These are phyloP conservation scores for Cardiocondyla obscurior DNA, from an alignment of 1,140 invertebrate species.

Conservation along the genomic window DNA sequence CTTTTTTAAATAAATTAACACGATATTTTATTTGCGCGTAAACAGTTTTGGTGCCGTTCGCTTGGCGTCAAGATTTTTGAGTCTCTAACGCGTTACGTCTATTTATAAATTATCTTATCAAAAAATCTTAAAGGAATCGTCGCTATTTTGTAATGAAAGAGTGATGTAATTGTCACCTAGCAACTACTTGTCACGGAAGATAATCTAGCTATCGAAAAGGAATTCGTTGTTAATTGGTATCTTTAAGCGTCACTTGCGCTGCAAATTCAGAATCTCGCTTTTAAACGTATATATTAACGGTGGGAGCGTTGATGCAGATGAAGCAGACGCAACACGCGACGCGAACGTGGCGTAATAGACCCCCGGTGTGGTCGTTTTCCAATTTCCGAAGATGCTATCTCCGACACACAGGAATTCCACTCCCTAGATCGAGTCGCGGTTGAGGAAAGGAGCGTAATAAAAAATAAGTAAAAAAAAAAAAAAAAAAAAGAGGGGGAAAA, in stretches of 20 bases:
- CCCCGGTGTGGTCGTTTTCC: constrained; percentile 23
- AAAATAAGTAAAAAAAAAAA: constrained; percentile 26
- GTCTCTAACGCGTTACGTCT: not conserved
- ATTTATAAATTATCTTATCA: not conserved
- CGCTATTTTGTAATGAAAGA: not conserved
- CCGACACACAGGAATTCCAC: constrained; percentile 9
- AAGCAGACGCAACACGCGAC: not conserved
- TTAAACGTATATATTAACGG: constrained; percentile 21
- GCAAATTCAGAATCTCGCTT: constrained; percentile 1
- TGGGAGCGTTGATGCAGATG: constrained; percentile 18
- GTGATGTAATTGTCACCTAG: not conserved
- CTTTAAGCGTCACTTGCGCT: not conserved
- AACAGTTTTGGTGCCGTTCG: not conserved
- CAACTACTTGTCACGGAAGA: not conserved
- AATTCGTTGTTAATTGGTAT: constrained; percentile 6
- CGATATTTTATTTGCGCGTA: not conserved
- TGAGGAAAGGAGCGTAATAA: constrained; percentile 1
- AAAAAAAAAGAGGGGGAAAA: not conserved
- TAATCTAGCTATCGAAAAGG: not conserved
- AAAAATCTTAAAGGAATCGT: not conserved
- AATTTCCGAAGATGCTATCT: constrained; percentile 52
- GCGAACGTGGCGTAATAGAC: constrained; percentile 3
- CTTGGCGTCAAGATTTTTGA: not conserved
- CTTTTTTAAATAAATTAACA: not conserved
- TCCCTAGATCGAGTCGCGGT: constrained; percentile 6